Evolutionary conservation across 2,888 invertebrate genomes (phyloP), one percentile per base, ranked within the genome.

Genomic region (Gerris lacustris): DNA sequence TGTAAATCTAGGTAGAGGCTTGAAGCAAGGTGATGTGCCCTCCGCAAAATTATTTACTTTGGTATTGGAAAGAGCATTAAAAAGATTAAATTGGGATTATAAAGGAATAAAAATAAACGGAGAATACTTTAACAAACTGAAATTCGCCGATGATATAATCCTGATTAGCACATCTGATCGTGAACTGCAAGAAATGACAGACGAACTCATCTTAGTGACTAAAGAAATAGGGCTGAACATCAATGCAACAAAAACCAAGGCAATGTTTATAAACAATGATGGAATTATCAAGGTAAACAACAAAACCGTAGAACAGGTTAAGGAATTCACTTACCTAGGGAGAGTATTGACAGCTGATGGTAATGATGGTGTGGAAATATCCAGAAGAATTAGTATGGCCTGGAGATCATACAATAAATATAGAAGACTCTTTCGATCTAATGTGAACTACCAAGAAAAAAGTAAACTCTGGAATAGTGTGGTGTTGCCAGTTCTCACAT

Each of bases 21-120:
- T 69, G 44, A 69, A 47, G 31, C 69, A 63, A 63, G 69, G 69
- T 5, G 69, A 69, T 43, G 44, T 69, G 11, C 47, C 18, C 6
- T 45, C 47, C 17, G 64, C 18, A 64, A 64, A 64, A 31, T n/a
- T 64, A 9, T 64, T 64, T 31, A 31, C 31, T 17, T 18, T n/a
- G 17, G 64, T 64, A 7, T 17, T 64, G 17, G 64, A 64, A 31
- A 31, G 17, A 31, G 64, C 45, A 6, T 68, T 44, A 17, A 68
- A 31, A 6, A 68, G 45, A 18, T 9, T 68, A 47, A 47, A 68
- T n/a, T 44, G 45, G 68, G 44, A 45, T 45, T 6, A 45, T 9
- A 64, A 17, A n/a, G 64, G 64, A n/a, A 64, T 64, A 9, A 64
- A 64, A n/a, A 64, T 64, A 9, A 45, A 68, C 45, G 47, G 47